phyloP scores from a whole-genome alignment of 2,888 invertebrate species.

The Gerris lacustris region DNA sequence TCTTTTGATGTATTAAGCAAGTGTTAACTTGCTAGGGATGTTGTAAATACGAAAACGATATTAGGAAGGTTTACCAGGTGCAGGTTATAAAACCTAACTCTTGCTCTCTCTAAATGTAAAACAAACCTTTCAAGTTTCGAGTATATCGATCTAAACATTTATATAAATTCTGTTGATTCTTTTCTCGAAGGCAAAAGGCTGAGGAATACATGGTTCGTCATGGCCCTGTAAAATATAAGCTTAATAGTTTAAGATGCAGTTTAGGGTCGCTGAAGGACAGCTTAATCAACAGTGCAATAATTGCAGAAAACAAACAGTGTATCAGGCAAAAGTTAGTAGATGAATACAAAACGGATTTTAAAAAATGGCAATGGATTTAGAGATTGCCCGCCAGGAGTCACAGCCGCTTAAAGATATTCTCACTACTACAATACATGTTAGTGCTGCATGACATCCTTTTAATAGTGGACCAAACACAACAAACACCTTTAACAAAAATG shows the following conservation, averaged over 20 bases:
- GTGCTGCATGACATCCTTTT: background rate
- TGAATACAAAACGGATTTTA: background rate
- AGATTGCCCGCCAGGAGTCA: background rate
- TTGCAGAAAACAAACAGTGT: background rate
- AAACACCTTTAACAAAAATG: background rate
- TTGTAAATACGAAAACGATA: too few relatives aligned
- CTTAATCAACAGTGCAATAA: background rate
- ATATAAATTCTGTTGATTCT: background rate
- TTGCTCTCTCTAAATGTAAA: too few relatives aligned
- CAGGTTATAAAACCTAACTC: too few relatives aligned
- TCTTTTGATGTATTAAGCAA: too few relatives aligned
- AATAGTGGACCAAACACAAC: background rate
- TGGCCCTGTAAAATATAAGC: background rate
- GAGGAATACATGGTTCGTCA: background rate
- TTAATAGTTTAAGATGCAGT: background rate
- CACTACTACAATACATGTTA: background rate
- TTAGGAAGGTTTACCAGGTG: too few relatives aligned
- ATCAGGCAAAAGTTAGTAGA: background rate
- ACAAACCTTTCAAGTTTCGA: too few relatives aligned
- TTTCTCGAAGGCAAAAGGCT: background rate
- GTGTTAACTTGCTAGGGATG: too few relatives aligned
- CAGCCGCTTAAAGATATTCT: background rate
- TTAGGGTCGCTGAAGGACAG: background rate
- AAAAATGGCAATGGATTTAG: background rate
- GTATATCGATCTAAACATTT: too few relatives aligned